Percentiles rank a stretch among this genome's conserved stretches.
These are phyloP conservation scores for Lepisosteus oculatus DNA, from an alignment of 2,113 vertebrate species.

Conservation along the genomic window DNA sequence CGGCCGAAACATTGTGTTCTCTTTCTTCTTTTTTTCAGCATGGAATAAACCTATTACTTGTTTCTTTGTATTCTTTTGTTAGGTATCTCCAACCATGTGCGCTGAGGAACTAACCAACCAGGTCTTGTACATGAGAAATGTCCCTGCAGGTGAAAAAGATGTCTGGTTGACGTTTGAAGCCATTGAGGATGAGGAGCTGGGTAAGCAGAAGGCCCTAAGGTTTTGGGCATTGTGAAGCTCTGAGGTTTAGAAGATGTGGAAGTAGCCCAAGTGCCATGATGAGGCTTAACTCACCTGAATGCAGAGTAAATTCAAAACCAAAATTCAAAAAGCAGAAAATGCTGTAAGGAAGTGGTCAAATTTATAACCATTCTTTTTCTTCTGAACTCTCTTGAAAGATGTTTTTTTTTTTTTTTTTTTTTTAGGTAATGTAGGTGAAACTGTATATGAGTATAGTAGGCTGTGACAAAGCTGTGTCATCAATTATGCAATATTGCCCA, in stretches of 20 bases:
- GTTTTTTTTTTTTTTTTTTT: neutral
- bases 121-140: slow-evolving; percentile 89
- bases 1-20: no score
- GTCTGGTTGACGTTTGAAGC: slow-evolving; percentile 92
- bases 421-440: no score
- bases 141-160: slow-evolving; percentile 74
- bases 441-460: no score
- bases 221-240: neutral
- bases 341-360: neutral
- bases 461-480: no score
- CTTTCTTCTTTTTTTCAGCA: no score
- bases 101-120: slow-evolving; percentile 95
- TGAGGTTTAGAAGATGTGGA: neutral
- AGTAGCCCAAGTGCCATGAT: neutral
- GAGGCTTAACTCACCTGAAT: neutral
- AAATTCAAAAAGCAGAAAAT: neutral
- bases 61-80: slow-evolving; percentile 16
- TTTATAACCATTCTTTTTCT: neutral
- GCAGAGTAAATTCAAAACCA: neutral
- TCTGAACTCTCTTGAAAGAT: neutral
- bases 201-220: slow-evolving; percentile 58
- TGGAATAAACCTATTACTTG: no score
- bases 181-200: slow-evolving; percentile 88
- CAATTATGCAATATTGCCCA: no score
- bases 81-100: slow-evolving; percentile 93